phyloP scores from a whole-genome alignment of 2,888 invertebrate species.

The Myathropa florea region DNA sequence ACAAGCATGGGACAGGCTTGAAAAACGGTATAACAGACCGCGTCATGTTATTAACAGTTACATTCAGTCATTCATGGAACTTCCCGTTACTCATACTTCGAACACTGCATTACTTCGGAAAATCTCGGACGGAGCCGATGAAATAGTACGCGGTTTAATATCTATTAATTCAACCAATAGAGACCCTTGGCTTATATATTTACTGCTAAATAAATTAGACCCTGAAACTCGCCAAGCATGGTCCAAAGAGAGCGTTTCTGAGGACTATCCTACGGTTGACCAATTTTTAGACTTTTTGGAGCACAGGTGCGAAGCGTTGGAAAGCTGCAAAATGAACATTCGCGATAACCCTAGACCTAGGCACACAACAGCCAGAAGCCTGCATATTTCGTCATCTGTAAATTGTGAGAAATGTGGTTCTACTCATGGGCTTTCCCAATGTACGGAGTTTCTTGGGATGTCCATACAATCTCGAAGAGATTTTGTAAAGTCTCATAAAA shows the following conservation, averaged over 20 bases:
- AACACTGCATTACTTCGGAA: slow-evolving; percentile 23
- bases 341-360: too few relatives aligned
- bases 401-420: neutral
- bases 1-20: too few relatives aligned
- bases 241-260: slow-evolving; percentile 13
- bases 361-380: too few relatives aligned
- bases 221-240: slow-evolving; percentile 19
- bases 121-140: slow-evolving; percentile 48
- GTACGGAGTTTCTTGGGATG: slow-evolving; percentile 2
- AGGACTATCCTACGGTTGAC: neutral
- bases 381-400: neutral
- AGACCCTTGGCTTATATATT: slow-evolving; percentile 44
- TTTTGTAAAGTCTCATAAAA: slow-evolving; percentile 9
- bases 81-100: neutral
- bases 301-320: slow-evolving; percentile 42
- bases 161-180: slow-evolving; percentile 3
- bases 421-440: neutral
- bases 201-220: slow-evolving; percentile 34
- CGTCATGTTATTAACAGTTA: slow-evolving; percentile 13
- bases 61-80: slow-evolving; percentile 6
- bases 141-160: slow-evolving; percentile 16
- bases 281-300: slow-evolving; percentile 28
- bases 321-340: neutral
- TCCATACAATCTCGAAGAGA: neutral
- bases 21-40: slow-evolving; percentile 18